Evolutionary conservation across 2,797 vertebrate genomes (phyloP), one percentile per base, ranked within the genome.

Genomic region (Hypotaenidia okinawae): DNA sequence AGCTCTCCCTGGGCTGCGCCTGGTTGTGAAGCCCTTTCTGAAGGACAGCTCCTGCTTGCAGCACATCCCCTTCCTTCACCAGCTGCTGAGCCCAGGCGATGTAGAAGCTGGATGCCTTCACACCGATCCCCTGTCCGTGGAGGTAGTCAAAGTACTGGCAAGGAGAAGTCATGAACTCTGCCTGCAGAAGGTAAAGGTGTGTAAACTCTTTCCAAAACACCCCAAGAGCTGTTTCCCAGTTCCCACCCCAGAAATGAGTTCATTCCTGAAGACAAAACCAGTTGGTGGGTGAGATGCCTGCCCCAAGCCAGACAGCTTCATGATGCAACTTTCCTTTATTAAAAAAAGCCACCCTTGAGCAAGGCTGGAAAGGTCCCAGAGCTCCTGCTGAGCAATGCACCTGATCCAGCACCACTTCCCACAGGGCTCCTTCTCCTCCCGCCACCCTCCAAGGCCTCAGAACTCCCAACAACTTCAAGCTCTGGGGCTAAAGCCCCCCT

Each of bases 21-120:
- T 97, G 97, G 96, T 98, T 99, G 77, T 98, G 98, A 92, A 98
- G 37, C 0, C 98, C 99, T 93, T 96, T 98, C 52, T 97, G 98
- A 84, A 98, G 98, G 23, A 99, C 93, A 3, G 94, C 95, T 4
- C 96, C 97, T 2, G 99, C 99, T 52, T 97, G 96, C 8, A 98
- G 97, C 8, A 95, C 54, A 8, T 97, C 76, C 5, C 98, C 98
- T 35, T 95, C 98, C 11, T 73, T 90, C 57, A 98, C 98, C 59
- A 98, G 97, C 70, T 98, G 97, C 90, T 96, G 97, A 1, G 99
- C 99, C 99, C 99, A 99, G 49, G 98, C 97, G 25, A 98, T 3
- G 6, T 99, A 99, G 16, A 99, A 97, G n/a, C 93, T 83, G 0
- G 99, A 98, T 0, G 94, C 89, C 58, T 76, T 97, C 16, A 63